Evolutionary conservation across 1,140 invertebrate genomes (phyloP).

Genomic region (Micrasema longulum): DNA sequence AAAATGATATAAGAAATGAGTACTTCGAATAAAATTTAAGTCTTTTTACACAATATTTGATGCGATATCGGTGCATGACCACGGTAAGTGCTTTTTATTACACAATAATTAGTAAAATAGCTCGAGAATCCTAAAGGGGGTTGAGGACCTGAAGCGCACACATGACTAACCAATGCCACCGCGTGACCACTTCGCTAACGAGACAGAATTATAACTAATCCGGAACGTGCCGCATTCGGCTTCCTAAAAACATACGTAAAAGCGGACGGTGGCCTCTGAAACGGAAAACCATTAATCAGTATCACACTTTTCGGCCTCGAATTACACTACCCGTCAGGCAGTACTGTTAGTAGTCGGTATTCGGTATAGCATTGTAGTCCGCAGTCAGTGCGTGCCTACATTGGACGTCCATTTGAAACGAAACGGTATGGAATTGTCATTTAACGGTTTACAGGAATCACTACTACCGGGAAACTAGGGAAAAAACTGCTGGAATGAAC

Average conservation of each 20-base stretch:
- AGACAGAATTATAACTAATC: constrained; percentile 34
- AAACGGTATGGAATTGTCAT: background rate
- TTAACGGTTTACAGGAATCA: too few relatives aligned
- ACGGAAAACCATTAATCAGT: constrained; percentile 23
- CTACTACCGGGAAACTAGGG: too few relatives aligned
- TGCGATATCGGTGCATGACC: too few relatives aligned
- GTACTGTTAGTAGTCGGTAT: too few relatives aligned
- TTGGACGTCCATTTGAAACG: background rate
- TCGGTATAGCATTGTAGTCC: too few relatives aligned
- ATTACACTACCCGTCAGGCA: background rate
- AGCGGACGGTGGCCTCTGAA: background rate
- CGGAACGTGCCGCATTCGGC: constrained; percentile 32
- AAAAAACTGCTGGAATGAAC: background rate
- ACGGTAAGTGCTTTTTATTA: too few relatives aligned
- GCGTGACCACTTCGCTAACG: constrained; percentile 20
- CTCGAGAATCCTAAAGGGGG: too few relatives aligned
- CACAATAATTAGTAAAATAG: too few relatives aligned
- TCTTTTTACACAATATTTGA: too few relatives aligned
- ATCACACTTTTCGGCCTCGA: constrained; percentile 7
- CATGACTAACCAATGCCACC: background rate
- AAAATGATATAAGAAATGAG: too few relatives aligned
- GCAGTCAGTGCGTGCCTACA: background rate
- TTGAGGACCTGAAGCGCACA: background rate
- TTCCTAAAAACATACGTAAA: constrained; percentile 17
- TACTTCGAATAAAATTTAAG: too few relatives aligned